A percentile compares a stretch with the other conserved stretches of the same genome.
Evolutionary conservation across 2,888 invertebrate genomes (phyloP).

Genomic region (Plagodis dolabraria): DNA sequence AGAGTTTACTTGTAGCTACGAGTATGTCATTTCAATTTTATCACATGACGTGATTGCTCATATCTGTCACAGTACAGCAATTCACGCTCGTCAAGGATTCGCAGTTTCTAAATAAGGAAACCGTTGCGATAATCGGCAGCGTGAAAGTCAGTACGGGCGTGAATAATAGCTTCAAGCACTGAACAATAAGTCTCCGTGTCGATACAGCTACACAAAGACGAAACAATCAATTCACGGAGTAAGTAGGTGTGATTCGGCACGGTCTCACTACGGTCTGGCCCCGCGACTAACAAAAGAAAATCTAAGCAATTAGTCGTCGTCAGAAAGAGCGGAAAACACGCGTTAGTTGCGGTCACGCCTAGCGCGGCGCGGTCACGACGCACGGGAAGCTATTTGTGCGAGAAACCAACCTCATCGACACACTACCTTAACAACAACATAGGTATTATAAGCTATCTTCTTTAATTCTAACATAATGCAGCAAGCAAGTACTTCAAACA

Average conservation of each 20-base stretch:
- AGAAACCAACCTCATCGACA: slow-evolving; percentile 23
- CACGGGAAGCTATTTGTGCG: slow-evolving; percentile 31
- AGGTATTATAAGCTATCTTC: too few relatives aligned
- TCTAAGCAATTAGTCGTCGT: slow-evolving; percentile 85
- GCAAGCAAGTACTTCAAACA: too few relatives aligned
- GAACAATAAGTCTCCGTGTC: slow-evolving; percentile 82
- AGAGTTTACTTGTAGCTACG: slow-evolving; percentile 54
- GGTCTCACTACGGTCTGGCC: slow-evolving; percentile 75
- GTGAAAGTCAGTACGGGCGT: slow-evolving; percentile 78
- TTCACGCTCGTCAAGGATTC: slow-evolving; percentile 40
- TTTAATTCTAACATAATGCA: too few relatives aligned
- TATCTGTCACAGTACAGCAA: slow-evolving; percentile 16
- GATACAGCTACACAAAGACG: slow-evolving; percentile 82
- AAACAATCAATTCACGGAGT: slow-evolving; percentile 83
- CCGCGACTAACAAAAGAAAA: slow-evolving; percentile 85
- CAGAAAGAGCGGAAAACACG: slow-evolving; percentile 84
- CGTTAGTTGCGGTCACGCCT: slow-evolving; percentile 80
- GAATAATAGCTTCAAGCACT: slow-evolving; percentile 73
- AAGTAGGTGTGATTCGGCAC: slow-evolving; percentile 83
- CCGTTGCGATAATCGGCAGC: slow-evolving; percentile 74
- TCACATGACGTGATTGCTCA: slow-evolving; percentile 36
- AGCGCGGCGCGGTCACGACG: slow-evolving; percentile 62
- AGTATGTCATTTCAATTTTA: slow-evolving; percentile 47
- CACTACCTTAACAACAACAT: not conserved
- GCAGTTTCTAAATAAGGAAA: slow-evolving; percentile 67